Percentiles rank a stretch among this genome's conserved stretches.
phyloP scores from a whole-genome alignment of 2,113 vertebrate genomes.

The Campylorhamphus procurvoides region DNA sequence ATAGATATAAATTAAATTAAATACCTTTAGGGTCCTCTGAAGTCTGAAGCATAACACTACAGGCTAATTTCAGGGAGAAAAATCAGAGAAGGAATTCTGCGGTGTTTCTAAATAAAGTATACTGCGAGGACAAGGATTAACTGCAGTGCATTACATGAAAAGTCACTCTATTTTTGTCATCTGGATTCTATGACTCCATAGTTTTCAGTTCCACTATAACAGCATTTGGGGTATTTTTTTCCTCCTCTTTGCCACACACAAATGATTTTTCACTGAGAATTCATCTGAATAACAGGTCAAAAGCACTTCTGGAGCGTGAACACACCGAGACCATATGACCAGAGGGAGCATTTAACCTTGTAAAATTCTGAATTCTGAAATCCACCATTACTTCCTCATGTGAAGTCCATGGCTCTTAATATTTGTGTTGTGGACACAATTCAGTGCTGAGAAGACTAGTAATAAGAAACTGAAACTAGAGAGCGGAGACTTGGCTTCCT shows the following conservation, averaged over 20 bases:
- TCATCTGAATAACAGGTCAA: not conserved
- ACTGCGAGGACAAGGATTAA: constrained; percentile 9
- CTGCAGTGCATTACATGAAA: not conserved
- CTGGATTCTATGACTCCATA: not conserved
- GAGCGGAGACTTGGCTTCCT: not conserved
- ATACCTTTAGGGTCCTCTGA: constrained; percentile 24
- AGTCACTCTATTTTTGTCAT: constrained; percentile 30
- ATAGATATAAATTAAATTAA: constrained; percentile 24
- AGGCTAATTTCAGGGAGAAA: constrained; percentile 7
- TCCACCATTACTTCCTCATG: not conserved
- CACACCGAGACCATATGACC: not conserved
- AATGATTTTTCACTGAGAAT: not conserved
- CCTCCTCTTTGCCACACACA: not conserved
- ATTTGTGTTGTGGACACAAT: not conserved
- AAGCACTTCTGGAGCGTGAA: not conserved
- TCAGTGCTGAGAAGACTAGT: not conserved
- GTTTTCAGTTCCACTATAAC: not conserved
- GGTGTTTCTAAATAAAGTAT: constrained; percentile 45
- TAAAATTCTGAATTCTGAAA: not conserved
- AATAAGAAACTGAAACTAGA: not conserved
- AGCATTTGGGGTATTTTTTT: not conserved
- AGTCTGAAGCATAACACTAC: constrained; percentile 1
- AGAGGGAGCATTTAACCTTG: not conserved
- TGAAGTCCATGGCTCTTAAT: not conserved
- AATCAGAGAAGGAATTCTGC: constrained; percentile 17